These are phyloP conservation scores for Callinectes sapidus DNA, from an alignment of 2,888 invertebrate species.

Conservation along the genomic window DNA sequence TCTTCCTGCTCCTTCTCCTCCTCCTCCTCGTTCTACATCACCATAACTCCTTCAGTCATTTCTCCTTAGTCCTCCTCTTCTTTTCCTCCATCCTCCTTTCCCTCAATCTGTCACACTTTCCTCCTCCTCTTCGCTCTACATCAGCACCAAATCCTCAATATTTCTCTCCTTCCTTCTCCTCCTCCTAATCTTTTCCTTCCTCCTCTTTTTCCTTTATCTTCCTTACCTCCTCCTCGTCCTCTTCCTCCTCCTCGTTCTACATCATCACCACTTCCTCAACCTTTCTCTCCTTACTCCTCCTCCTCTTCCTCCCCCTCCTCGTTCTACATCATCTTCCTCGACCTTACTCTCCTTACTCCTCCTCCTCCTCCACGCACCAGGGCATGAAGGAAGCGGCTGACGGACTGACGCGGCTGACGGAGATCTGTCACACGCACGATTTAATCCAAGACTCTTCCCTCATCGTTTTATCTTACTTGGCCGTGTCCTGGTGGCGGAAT, in stretches of 20 bases:
- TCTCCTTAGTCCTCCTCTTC: not conserved
- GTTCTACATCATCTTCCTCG: not conserved
- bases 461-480: not conserved
- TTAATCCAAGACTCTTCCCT: not conserved
- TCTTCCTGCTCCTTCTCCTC: not conserved
- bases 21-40: not conserved
- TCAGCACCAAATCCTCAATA: not conserved
- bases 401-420: not conserved
- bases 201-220: not conserved
- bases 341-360: not conserved
- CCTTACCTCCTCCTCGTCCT: too few species aligned
- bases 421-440: not conserved
- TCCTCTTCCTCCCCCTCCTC: too few species aligned
- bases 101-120: too few species aligned
- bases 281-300: not conserved
- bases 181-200: not conserved
- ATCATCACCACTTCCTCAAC: too few species aligned
- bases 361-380: not conserved
- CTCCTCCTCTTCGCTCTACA: not conserved
- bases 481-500: not conserved
- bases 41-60: too few species aligned
- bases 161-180: not conserved
- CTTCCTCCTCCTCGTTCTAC: too few species aligned
- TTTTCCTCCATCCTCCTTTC: not conserved
- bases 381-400: not conserved